Base-by-base conservation (phyloP, 2,888 invertebrate species). In the Tupiocoris notatus region DNA sequence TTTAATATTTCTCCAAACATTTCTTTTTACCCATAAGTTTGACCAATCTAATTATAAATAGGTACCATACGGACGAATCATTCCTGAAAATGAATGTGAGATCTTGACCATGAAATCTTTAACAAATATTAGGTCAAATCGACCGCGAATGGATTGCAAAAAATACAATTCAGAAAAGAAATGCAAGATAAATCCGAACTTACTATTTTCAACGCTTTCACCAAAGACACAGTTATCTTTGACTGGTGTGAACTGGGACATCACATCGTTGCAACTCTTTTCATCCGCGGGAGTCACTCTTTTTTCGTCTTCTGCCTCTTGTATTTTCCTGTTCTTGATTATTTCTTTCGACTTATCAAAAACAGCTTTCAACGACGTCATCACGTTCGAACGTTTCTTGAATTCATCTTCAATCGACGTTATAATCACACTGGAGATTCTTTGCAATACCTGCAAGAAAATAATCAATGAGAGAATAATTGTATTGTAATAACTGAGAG, bases 341-440 rank as follows among this genome's bases (percentile, higher is more conserved):
- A 25, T 54, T 16, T 63, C 73, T 17, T 59, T 58, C 6, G 58
- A 39, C 6, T 62, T 63, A 18, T 63, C 73, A 17, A 23, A 20
- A 0, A 73, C 6, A 16, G 17, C 39, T 17, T 16, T 62, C 2
- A 73, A 39, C 16, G 39, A n/a, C 16, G n/a, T 18, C 54, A 39
- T 16, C 2, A 73, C 39, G 39, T 73, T 39, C 18, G 62, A 73
- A 9, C 23, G 24, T 16, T 57, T 54, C 1, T 39, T 39, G 21
- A 62, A 73, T 21, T 73, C 73, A 7, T 62, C 54, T 62, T 73
- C 73, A 0, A 73, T 12, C 9, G 73, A 20, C 16, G 62, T 62
- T 18, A 73, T 73, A 1, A 73, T 61, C 54, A 73, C 54, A 23
- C 73, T 73, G 9, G 73, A 73, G 2, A 73, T 12, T 16, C 73